Percentiles rank a stretch among this genome's conserved stretches.
phyloP scores from a whole-genome alignment of 2,888 invertebrate genomes.

The Coenonympha arcania region DNA sequence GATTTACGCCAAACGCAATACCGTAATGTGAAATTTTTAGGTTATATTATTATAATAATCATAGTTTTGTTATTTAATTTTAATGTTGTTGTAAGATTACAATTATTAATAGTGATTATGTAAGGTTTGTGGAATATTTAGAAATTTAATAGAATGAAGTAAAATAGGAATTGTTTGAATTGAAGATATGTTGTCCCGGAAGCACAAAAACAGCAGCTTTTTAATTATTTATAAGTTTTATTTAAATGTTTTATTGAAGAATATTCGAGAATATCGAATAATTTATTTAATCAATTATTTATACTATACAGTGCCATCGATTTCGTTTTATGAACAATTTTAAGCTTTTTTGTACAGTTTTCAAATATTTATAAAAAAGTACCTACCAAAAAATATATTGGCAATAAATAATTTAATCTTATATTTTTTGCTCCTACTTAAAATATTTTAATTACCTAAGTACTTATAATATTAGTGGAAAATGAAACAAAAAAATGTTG shows the following conservation, averaged over 20 bases:
- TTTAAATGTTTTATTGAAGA: neutral
- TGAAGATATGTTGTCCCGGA: neutral
- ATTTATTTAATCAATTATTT: neutral
- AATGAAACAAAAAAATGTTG: no score
- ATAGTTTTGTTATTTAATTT: constrained; percentile 1
- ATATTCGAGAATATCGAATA: neutral
- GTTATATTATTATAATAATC: neutral
- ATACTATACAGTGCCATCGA: neutral
- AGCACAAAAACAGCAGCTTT: constrained; percentile 7
- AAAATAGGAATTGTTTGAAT: no score
- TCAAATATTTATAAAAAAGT: neutral
- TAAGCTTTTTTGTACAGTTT: neutral
- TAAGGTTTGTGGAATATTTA: neutral
- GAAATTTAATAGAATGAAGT: neutral
- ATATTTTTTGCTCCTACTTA: no score
- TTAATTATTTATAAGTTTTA: neutral
- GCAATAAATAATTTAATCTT: no score
- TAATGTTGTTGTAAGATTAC: neutral
- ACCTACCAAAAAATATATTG: neutral
- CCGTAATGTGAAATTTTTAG: neutral
- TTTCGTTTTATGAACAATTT: neutral
- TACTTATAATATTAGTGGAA: no score
- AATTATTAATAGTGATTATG: no score
- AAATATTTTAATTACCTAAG: no score
- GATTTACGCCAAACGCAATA: neutral